Evolutionary conservation across 1,140 invertebrate species (phyloP), one percentile per base, ranked within the genome.

Genomic region (Panonychus citri): DNA sequence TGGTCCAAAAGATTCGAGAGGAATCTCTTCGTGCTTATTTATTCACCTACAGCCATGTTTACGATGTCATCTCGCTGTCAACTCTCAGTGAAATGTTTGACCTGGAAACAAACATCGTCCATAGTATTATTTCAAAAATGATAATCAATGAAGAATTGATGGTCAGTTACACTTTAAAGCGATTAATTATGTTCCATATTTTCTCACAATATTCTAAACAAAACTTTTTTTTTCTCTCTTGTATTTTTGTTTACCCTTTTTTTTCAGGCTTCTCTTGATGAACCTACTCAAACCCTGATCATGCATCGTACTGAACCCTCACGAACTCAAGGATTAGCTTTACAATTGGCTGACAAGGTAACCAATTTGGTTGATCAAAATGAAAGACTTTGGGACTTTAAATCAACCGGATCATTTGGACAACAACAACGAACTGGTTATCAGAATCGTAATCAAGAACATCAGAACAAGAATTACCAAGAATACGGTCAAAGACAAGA

Each of bases 251-350:
- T 19, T 42, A 28, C 46, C 43, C 10, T 24, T 59, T 5, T 17
- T 39, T 59, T 66, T 68, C 55, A 62, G 77, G 94, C 91, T 3
- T 96, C 91, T 1, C 72, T 99, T 63, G 94, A 98, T 68, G 91
- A 97, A 69, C 95, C 95, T 5, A 90, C 88, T 13, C 86, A 94
- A 67, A 91, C 89, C 21, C 82, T 98, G 0, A 88, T 98, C 4
- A 87, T 99, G 82, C 95, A 99, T 64, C 80, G 91, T n/a, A 94
- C 91, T 27, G 94, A 99, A 69, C 94, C 94, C 5, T 90, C 83
- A 48, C 81, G 91, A 56, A 79, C 99, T 49, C 95, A 99, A 71
- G 87, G 90, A 0, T 73, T 97, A 39, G 88, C 93, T 4, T 73
- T 98, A 54, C 93, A 97, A 69, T 75, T 98, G 28, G 85, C 91